Evolutionary conservation across 2,797 vertebrate genomes (phyloP).

Genomic region (Pseudochromis fuscus): DNA sequence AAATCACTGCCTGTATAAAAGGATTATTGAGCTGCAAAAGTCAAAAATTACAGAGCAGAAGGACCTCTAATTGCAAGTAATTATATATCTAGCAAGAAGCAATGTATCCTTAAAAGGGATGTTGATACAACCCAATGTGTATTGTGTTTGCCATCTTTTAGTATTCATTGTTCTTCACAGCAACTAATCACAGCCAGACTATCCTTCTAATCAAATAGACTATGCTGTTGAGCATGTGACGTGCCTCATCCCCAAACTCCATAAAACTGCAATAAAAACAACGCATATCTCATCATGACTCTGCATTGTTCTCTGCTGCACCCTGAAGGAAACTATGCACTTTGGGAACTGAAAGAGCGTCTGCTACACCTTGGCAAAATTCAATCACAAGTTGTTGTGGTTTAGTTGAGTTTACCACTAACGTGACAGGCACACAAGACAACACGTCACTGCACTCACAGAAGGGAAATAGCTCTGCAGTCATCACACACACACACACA

Average conservation of each 20-base stretch:
- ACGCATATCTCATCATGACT: neutral
- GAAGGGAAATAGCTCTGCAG: constrained; percentile 29
- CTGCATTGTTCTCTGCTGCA: neutral
- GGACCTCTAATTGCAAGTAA: too few relatives aligned
- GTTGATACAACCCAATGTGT: neutral
- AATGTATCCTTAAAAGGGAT: neutral
- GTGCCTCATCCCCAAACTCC: neutral
- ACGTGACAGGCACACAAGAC: constrained; percentile 26
- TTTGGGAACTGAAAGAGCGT: neutral
- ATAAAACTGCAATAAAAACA: neutral
- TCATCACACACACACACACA: constrained; percentile 8
- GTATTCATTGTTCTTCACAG: neutral
- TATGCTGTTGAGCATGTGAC: neutral
- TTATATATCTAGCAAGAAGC: too few relatives aligned
- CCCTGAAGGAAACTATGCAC: neutral
- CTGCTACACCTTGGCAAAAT: neutral
- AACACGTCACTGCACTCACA: constrained; percentile 4
- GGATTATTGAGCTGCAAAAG: too few relatives aligned
- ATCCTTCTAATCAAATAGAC: neutral
- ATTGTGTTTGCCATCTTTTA: neutral
- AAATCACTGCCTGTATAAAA: too few relatives aligned
- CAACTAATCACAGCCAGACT: neutral
- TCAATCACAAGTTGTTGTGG: constrained; percentile 15
- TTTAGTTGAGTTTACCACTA: constrained; percentile 8
- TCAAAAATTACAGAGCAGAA: too few relatives aligned